Conservation (phyloP, 2,888 invertebrate species). For the Calameuta idolon region DNA sequence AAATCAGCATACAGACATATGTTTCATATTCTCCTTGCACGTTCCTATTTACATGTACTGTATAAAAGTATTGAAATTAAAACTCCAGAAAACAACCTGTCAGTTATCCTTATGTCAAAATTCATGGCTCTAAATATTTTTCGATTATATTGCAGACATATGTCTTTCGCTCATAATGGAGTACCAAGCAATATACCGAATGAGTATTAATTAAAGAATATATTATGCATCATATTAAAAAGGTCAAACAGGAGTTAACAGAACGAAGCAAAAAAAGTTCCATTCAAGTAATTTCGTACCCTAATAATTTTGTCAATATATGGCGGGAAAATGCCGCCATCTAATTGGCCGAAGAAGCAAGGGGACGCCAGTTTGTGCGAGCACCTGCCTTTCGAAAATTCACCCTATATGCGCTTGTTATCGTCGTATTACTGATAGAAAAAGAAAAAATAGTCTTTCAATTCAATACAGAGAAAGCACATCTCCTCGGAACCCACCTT, state of each 20-base stretch:
- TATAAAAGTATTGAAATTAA: not conserved
- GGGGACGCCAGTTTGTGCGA: slow-evolving; percentile 33
- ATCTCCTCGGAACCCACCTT: not conserved
- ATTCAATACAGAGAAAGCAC: not conserved
- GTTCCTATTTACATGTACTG: not conserved
- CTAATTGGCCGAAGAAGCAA: slow-evolving; percentile 46
- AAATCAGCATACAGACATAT: not conserved
- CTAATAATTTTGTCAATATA: slow-evolving; percentile 45
- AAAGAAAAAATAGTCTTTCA: not conserved
- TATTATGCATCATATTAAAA: not conserved
- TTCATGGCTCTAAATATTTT: not conserved
- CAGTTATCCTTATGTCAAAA: not conserved
- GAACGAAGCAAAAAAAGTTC: not conserved
- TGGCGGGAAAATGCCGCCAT: slow-evolving; percentile 58
- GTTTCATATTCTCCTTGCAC: not conserved
- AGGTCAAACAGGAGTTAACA: not conserved
- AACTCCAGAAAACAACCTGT: not conserved
- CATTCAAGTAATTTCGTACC: slow-evolving; percentile 34
- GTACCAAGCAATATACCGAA: not conserved
- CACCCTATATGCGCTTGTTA: slow-evolving; percentile 32
- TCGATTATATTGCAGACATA: not conserved
- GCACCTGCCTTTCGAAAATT: slow-evolving; percentile 34
- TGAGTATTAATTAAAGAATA: not conserved
- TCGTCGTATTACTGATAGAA: not conserved
- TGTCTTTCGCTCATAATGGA: not conserved